phyloP scores from a whole-genome alignment of 2,113 vertebrate genomes.

The Gambusia holbrooki region DNA sequence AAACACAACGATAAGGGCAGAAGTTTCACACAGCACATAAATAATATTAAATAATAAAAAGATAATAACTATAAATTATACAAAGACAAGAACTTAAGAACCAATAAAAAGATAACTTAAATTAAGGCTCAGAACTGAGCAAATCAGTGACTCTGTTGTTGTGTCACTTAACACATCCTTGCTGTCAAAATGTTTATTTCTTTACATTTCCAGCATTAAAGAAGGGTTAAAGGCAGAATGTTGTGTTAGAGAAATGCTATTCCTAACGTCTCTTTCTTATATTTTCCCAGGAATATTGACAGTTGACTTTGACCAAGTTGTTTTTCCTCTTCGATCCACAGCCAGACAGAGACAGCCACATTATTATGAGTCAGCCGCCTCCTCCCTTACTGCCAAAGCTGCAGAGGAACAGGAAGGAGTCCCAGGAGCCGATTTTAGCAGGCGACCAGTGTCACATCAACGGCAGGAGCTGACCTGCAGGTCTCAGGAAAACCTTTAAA shows the following conservation, averaged over 20 bases:
- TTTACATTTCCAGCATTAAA: too few relatives aligned
- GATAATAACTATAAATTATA: too few relatives aligned
- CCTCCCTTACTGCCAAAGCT: constrained; percentile 78
- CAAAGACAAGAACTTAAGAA: too few relatives aligned
- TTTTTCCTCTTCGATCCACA: constrained; percentile 50
- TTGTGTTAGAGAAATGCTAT: not conserved
- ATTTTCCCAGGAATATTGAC: not conserved
- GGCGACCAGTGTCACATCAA: constrained; percentile 46
- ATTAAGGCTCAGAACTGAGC: too few relatives aligned
- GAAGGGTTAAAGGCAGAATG: not conserved
- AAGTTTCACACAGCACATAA: too few relatives aligned
- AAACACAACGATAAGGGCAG: too few relatives aligned
- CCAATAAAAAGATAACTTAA: too few relatives aligned
- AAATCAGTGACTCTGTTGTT: too few relatives aligned
- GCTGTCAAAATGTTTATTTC: not conserved
- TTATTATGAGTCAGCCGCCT: constrained; percentile 49
- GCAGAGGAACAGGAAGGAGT: constrained; percentile 66
- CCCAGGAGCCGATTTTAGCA: constrained; percentile 47
- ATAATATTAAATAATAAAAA: too few relatives aligned
- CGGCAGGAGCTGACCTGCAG: constrained; percentile 48
- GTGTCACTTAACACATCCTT: too few relatives aligned
- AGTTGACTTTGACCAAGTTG: constrained; percentile 10
- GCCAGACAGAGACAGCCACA: constrained; percentile 69
- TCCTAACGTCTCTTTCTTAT: not conserved
- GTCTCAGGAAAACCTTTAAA: not conserved